Evolutionary conservation across 2,113 vertebrate genomes (phyloP), one percentile per base, ranked within the genome.

Genomic region (Eretmochelys imbricata): DNA sequence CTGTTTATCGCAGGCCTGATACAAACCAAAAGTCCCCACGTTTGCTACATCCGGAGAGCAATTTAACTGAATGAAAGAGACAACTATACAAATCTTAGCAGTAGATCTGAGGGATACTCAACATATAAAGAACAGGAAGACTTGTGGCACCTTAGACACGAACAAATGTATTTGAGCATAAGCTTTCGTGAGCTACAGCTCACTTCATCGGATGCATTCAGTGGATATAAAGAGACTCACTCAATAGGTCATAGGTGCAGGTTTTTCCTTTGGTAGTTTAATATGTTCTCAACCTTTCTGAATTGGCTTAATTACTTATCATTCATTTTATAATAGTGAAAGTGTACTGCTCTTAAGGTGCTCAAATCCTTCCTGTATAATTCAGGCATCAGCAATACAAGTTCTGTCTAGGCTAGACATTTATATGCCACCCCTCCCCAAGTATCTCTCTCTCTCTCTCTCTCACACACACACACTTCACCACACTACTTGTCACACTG

Each of bases 1-100:
- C 83, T 82, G 92, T 89, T 91, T 83, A 91, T 65, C 82, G 83
- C 76, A 92, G 82, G 59, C 87, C 59, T 20, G 69, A 75, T 86
- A 91, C 49, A 49, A 69, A 50, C 3, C 4, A 1, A 49, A 54
- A 91, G 75, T 85, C 88, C 85, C 53, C 89, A 89, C 83, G 82
- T 89, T 65, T 50, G 59, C 57, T 50, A 85, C 51, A 22, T n/a
- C 49, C 4, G 59, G 80, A 29, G 59, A 50, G 72, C 89, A 79
- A 31, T 0, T 3, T 62, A 91, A 90, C 10, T 35, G 83, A 38
- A 48, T 24, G 54, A 59, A 84, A 35, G 53, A 49, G 48, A 88
- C 49, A 62, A 90, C 38, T 69, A 48, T 42, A 84, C 5, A 55
- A 53, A 2, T 4, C 25, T 42, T 22, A 49, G 80, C 81, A 93